These are phyloP conservation scores for Australoheros facetus DNA, from an alignment of 2,797 vertebrate genomes.

Conservation along the genomic window DNA sequence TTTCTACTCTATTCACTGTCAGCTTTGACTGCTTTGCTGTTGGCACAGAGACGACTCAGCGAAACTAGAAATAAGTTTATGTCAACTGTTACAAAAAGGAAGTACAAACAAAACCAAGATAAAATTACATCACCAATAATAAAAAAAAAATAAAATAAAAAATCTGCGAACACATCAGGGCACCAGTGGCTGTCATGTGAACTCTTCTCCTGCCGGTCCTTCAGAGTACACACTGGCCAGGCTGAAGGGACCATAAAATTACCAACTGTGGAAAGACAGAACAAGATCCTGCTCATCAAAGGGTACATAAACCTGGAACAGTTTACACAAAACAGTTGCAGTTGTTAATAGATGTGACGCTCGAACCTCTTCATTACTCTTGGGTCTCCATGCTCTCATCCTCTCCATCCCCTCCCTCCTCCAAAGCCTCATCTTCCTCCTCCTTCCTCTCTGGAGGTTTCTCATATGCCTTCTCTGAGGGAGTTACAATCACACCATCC, in stretches of 20 bases:
- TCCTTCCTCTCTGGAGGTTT: slow-evolving; percentile 97
- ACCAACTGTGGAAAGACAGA: not conserved
- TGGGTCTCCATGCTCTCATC: slow-evolving; percentile 98
- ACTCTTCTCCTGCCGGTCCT: not conserved
- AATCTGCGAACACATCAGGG: not conserved
- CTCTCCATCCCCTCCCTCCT: slow-evolving; percentile 89
- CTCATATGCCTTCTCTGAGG: slow-evolving; percentile 96
- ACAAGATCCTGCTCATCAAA: not conserved
- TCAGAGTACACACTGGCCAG: not conserved
- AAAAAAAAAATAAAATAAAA: not conserved
- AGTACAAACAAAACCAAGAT: slow-evolving; percentile 31
- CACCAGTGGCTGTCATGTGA: not conserved
- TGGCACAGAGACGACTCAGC: not conserved
- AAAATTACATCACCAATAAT: slow-evolving; percentile 1
- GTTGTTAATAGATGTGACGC: too few species aligned
- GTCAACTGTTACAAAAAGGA: slow-evolving; percentile 20
- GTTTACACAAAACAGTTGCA: too few species aligned
- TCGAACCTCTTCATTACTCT: slow-evolving; percentile 80
- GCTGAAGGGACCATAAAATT: not conserved
- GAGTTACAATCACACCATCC: slow-evolving; percentile 97
- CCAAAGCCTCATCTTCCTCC: slow-evolving; percentile 92
- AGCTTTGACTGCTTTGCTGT: too few species aligned
- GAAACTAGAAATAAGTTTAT: slow-evolving; percentile 31
- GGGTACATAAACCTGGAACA: not conserved
- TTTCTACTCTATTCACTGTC: not conserved